Evolutionary conservation across 2,797 vertebrate species (phyloP), one percentile per base, ranked within the genome.

Genomic region (Poecilia gillii): DNA sequence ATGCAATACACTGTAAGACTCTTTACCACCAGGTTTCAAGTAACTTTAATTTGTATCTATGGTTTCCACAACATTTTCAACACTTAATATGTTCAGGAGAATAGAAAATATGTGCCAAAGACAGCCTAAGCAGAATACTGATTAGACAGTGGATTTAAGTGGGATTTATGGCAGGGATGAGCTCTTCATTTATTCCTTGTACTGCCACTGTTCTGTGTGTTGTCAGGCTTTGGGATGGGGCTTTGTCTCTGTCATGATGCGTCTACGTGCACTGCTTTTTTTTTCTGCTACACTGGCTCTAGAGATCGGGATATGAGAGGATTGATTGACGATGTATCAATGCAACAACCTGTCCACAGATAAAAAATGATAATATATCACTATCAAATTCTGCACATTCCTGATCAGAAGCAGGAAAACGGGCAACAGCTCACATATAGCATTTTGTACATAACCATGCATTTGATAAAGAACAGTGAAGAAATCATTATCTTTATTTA

Each of bases 81-180:
- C 57, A 68, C 75, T 78, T 64, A 72, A 80, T 70, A 84, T 77
- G 36, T 72, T 78, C 77, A 66, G 73, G 77, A 77, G 86, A 80
- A 80, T 86, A 79, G 74, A 71, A 84, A 84, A 87, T 88, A 72
- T 85, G 79, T 72, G 72, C 78, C 51, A 81, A 80, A 82, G 64
- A 76, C 64, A 46, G 59, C 74, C 64, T 81, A 74, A 41, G 81
- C 68, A 74, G 85, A 87, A 88, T 90, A 87, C 88, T 89, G 90
- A 92, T 93, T 78, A 80, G 78, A 85, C 76, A 78, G 71, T 81
- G 80, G 82, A 85, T 89, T 92, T 91, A 89, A 87, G 74, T 84
- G 77, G 88, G 84, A 90, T 91, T 92, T 75, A 89, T 84, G 53
- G 74, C 46, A 77, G 81, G 83, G 80, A 89, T 90, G 85, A 90